Evolutionary conservation across 2,113 vertebrate genomes (phyloP), one percentile per base, ranked within the genome.

Genomic region (Riparia riparia): DNA sequence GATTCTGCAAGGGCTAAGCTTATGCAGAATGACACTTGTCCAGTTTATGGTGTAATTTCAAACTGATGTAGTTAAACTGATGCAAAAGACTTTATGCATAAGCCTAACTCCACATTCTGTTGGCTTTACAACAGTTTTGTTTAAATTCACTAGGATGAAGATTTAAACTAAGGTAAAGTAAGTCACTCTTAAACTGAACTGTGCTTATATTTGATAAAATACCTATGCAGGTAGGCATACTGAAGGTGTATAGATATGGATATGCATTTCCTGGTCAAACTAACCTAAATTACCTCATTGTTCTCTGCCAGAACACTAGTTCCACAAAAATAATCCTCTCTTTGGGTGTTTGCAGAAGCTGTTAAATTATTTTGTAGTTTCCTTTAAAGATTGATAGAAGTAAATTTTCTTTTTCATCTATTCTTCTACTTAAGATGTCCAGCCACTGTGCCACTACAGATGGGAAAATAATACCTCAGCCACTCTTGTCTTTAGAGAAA

Each of bases 101-200:
- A 88, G 80, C 69, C 53, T 63, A 86, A 83, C 72, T 91, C 73
- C 72, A 71, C 50, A 72, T 74, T 84, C 68, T 71, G 7, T 39
- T 92, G 17, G 57, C 68, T 93, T 82, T 72, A 5, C 58, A 85
- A 49, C 26, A 58, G 68, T 83, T 93, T 68, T 29, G 26, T 79
- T 96, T 79, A 86, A 95, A 78, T 86, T 60, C 79, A 82, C 93
- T 89, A 84, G 77, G 65, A 86, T 10, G 86, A 54, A 78, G 42
- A 22, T 50, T 92, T 92, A 89, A 90, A 80, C 26, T 45, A 39
- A 54, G 28, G 37, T 65, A 73, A 86, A 56, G 12, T 81, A 31
- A 74, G 37, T 68, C 53, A 56, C 29, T 86, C 42, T 76, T 87
- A 73, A 73, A 68, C 65, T 74, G 80, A 95, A 56, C 53, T 37